phyloP scores from a whole-genome alignment of 2,113 vertebrate genomes.

The Lethenteron camtschaticum region DNA sequence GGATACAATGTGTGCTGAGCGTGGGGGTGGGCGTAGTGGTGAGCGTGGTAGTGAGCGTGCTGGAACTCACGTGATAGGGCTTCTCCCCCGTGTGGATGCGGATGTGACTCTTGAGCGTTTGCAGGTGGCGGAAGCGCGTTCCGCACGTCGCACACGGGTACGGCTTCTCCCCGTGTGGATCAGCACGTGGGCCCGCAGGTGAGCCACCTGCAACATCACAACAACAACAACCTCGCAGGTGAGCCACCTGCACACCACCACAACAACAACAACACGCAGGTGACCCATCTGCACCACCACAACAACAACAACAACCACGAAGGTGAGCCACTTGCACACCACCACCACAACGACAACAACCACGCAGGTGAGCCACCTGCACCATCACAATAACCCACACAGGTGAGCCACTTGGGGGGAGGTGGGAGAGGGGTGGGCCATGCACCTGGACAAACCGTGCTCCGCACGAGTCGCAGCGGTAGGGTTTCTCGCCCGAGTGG shows the following conservation, averaged over 20 bases:
- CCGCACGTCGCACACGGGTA: neutral
- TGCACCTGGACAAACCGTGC: conserved; percentile 15
- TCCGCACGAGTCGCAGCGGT: conserved; percentile 76
- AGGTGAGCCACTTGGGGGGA: too few relatives aligned
- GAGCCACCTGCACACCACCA: too few relatives aligned
- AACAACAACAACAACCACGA: too few relatives aligned
- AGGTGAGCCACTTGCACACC: too few relatives aligned
- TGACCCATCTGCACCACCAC: too few relatives aligned
- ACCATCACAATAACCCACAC: too few relatives aligned
- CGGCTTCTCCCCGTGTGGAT: conserved; percentile 2
- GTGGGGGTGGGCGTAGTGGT: conserved; percentile 83
- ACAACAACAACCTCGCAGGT: too few relatives aligned
- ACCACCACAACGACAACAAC: too few relatives aligned
- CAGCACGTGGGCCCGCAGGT: conserved; percentile 49
- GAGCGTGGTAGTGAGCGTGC: conserved; percentile 46
- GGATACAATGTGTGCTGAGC: conserved; percentile 95
- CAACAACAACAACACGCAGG: too few relatives aligned
- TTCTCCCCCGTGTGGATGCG: conserved; percentile 3
- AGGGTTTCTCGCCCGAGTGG: conserved; percentile 94
- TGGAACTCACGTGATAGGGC: neutral
- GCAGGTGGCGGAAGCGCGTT: neutral
- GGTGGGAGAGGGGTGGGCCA: neutral
- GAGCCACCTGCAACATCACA: conserved; percentile 43
- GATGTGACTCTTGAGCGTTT: neutral
- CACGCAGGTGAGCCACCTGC: too few relatives aligned